phyloP scores from a whole-genome alignment of 2,797 vertebrate genomes.

The Molossus molossus region DNA sequence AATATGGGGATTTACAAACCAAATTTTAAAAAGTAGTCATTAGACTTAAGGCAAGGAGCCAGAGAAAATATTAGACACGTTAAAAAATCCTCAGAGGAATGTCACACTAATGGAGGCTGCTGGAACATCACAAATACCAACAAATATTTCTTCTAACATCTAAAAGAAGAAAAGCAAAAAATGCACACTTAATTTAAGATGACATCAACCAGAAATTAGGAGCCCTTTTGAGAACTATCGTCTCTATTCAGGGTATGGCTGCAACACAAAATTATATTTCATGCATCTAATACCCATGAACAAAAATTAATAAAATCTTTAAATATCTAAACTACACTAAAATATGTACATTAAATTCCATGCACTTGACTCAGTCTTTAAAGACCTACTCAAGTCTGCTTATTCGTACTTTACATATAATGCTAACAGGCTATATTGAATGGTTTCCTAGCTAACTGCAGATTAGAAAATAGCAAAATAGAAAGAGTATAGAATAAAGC shows the following conservation, averaged over 20 bases:
- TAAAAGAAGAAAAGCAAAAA: constrained; percentile 64
- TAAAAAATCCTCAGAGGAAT: constrained; percentile 58
- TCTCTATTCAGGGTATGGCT: constrained; percentile 17
- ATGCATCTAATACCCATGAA: constrained; percentile 32
- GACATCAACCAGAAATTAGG: constrained; percentile 53
- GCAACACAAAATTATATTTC: constrained; percentile 53
- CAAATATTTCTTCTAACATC: constrained; percentile 46
- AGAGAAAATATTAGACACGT: constrained; percentile 67
- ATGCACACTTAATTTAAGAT: constrained; percentile 36
- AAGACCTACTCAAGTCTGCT: constrained; percentile 37
- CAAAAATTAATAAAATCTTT: constrained; percentile 64
- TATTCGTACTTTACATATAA: constrained; percentile 40
- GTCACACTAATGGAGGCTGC: not conserved
- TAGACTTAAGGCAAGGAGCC: constrained; percentile 56
- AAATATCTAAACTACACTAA: constrained; percentile 39
- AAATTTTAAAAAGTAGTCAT: constrained; percentile 61
- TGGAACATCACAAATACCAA: not conserved
- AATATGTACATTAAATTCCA: constrained; percentile 7
- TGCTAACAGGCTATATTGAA: constrained; percentile 42
- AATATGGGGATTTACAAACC: constrained; percentile 51
- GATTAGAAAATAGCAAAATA: constrained; percentile 65
- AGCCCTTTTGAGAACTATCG: constrained; percentile 23
- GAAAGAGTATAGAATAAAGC: not conserved
- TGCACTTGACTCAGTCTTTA: constrained; percentile 40
- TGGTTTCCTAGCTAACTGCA: constrained; percentile 56